phyloP scores from a whole-genome alignment of 1,140 invertebrate species.

The Lepidurus couesii region DNA sequence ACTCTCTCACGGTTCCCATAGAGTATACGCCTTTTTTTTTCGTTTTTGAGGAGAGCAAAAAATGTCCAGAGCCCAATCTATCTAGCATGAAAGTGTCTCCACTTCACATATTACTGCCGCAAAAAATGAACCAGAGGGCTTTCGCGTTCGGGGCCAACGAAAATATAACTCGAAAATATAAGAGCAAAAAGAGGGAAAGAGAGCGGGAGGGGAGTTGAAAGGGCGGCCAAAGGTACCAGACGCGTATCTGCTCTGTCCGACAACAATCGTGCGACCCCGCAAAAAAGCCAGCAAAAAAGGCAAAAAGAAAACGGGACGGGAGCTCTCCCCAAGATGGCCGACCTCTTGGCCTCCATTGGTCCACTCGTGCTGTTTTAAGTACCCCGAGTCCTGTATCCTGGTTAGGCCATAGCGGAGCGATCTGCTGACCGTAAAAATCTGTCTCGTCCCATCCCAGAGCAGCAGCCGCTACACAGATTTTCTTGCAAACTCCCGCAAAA shows the following conservation, averaged over 20 bases:
- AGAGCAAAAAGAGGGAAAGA: neutral
- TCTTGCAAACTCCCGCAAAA: neutral
- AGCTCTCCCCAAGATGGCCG: neutral
- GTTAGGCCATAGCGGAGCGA: neutral
- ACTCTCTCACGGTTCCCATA: neutral
- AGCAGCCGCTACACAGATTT: neutral
- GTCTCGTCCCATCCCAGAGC: neutral
- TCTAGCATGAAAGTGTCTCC: neutral
- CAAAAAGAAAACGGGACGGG: neutral
- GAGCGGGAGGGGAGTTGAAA: neutral
- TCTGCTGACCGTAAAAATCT: neutral
- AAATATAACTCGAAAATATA: neutral
- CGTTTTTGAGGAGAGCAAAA: neutral
- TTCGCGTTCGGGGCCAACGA: neutral
- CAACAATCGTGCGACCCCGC: neutral
- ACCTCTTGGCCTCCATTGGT: neutral
- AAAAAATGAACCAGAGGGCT: neutral
- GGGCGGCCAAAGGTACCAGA: neutral
- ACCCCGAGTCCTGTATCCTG: neutral
- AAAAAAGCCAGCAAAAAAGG: neutral
- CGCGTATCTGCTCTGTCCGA: neutral
- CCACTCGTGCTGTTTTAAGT: neutral
- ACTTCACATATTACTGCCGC: neutral
- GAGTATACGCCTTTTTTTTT: neutral
- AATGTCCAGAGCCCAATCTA: neutral